phyloP scores from a whole-genome alignment of 1,140 invertebrate genomes.

The Popillia japonica region DNA sequence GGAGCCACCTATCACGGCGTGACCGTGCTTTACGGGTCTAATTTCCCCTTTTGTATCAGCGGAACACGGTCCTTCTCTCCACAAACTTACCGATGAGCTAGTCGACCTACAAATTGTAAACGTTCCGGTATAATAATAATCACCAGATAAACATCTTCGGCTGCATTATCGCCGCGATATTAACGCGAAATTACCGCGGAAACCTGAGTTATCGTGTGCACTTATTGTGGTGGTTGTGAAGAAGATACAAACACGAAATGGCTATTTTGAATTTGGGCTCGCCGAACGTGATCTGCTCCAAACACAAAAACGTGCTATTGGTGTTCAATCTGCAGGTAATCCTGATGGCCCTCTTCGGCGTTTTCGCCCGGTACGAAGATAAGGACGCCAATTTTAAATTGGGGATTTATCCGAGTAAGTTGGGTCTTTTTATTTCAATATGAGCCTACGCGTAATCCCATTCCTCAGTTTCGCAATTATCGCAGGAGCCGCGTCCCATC shows the following conservation, averaged over 20 bases:
- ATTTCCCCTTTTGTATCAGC: not conserved
- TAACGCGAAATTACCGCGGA: not conserved
- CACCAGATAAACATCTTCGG: not conserved
- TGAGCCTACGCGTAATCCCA: not conserved
- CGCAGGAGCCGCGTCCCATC: not conserved
- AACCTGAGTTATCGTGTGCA: not conserved
- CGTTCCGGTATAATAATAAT: no score
- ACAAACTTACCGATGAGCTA: not conserved
- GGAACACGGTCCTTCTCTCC: not conserved
- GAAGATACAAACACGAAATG: not conserved
- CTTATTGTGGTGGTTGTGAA: not conserved
- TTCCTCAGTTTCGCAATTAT: constrained; percentile 15
- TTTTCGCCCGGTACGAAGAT: constrained; percentile 23
- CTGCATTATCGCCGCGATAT: not conserved
- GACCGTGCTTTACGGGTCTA: not conserved
- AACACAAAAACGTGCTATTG: constrained; percentile 2
- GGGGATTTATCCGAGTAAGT: constrained; percentile 32
- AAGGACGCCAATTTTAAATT: constrained; percentile 18
- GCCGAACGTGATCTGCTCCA: constrained; percentile 4
- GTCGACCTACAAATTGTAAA: not conserved
- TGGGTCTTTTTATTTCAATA: no score
- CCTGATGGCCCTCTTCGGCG: constrained; percentile 14
- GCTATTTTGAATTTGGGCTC: not conserved
- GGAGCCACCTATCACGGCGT: no score
- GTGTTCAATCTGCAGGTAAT: constrained; percentile 14